Base-by-base conservation (phyloP, 2,888 invertebrate species). In the Macropis europaea region DNA sequence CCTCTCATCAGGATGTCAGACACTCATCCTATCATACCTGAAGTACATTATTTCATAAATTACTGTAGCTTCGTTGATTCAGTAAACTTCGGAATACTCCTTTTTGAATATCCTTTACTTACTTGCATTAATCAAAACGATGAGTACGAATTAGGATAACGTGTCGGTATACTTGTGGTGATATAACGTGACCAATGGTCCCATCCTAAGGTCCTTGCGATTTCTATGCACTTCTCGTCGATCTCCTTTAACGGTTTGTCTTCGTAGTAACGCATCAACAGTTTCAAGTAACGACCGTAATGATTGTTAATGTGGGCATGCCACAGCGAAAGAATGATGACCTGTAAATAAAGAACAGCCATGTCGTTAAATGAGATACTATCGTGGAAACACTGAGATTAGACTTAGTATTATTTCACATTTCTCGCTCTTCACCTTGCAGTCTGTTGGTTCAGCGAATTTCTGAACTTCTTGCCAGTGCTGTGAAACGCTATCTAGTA, bases 241-340 rank as follows among this genome's bases (percentile, higher is more conserved):
- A 94, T 90, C 42, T 97, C 97, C 53, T 92, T 93, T 30, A 92
- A 91, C 2, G 95, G 93, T 79, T 96, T 95, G 36, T 98, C 97
- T 81, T 99, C 99, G 71, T 93, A 93, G 73, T 95, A 91, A 90
- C 95, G 95, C 72, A 91, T 88, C 19, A 97, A 90, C 73, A 95
- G 92, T 89, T 96, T 97, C 75, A 95, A 90, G 75, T 95, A 94
- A 72, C 96, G 93, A 0, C 97, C 98, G 90, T 95, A 95, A 59
- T 97, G 96, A 72, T 93, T 91, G 84, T 95, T 92, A 0, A 94
- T 92, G 84, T 95, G 93, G 43, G 96, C 95, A 88, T 98, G 96
- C 94, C 96, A 96, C 38, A 96, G 90, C 11, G 94, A 94, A 87
- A 98, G 95, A 84, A 94, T 93, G 45, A 95, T 92, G 47, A 94